Percentiles rank a stretch among this genome's conserved stretches.
These are phyloP conservation scores for Odontophorus gujanensis DNA, from an alignment of 2,113 vertebrate genomes.

Conservation along the genomic window DNA sequence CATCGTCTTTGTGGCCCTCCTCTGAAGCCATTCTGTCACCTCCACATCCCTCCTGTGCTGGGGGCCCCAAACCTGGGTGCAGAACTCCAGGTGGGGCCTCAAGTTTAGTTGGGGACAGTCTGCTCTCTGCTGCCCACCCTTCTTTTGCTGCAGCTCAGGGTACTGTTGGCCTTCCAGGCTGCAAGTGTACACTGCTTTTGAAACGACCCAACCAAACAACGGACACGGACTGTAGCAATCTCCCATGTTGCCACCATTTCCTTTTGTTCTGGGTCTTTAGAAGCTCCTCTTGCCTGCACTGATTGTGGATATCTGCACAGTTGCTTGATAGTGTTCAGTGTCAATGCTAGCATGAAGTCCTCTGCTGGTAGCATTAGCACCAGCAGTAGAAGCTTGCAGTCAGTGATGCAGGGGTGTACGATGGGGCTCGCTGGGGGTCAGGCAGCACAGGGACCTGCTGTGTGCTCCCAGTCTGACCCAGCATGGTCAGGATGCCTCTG, in stretches of 20 bases:
- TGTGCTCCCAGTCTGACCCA: neutral
- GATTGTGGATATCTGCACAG: neutral
- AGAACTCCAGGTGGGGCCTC: too few relatives aligned
- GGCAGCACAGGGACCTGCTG: neutral
- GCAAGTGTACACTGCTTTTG: neutral
- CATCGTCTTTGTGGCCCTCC: too few relatives aligned
- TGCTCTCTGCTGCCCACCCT: too few relatives aligned
- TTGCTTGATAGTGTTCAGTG: neutral
- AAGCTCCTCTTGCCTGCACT: neutral
- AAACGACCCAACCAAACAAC: neutral
- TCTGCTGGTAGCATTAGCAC: neutral
- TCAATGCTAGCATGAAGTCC: neutral
- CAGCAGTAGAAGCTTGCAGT: neutral
- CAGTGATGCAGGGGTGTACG: neutral
- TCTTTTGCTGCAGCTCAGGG: too few relatives aligned
- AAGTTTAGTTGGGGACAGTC: too few relatives aligned
- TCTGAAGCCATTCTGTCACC: too few relatives aligned
- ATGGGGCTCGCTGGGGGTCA: neutral
- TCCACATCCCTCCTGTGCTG: too few relatives aligned
- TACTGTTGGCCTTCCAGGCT: too few relatives aligned
- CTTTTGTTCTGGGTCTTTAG: neutral
- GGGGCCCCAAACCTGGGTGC: too few relatives aligned
- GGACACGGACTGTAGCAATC: neutral
- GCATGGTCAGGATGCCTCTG: too few relatives aligned
- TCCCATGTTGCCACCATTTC: fast-evolving